A percentile compares a stretch with the other conserved stretches of the same genome.
Conservation (phyloP, 2,113 vertebrate species). For the Salvelinus sp. region DNA sequence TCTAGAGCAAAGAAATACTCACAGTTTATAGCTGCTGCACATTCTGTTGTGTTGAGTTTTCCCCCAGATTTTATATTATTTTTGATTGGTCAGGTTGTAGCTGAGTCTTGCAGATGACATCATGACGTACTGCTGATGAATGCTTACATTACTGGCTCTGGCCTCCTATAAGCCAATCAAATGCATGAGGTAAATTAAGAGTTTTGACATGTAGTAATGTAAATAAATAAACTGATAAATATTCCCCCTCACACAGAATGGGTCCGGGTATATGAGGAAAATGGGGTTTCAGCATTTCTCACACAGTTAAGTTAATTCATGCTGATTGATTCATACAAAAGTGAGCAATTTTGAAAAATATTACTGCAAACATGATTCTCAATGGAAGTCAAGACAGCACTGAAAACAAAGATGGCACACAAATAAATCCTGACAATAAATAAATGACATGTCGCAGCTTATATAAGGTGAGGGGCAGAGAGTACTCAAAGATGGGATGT, state of each 20-base stretch:
- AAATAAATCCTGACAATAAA: slow-evolving; percentile 27
- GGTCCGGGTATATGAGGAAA: slow-evolving; percentile 36
- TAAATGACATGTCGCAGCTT: slow-evolving; percentile 31
- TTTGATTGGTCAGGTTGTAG: slow-evolving; percentile 61
- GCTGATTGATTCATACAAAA: slow-evolving; percentile 39
- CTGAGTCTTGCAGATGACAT: slow-evolving; percentile 58
- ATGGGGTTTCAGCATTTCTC: slow-evolving; percentile 51
- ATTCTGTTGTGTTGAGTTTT: slow-evolving; percentile 20
- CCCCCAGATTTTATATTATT: slow-evolving; percentile 50
- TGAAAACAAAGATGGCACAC: slow-evolving; percentile 35
- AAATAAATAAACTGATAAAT: slow-evolving; percentile 64
- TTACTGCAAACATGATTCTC: slow-evolving; percentile 27
- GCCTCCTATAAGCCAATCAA: slow-evolving; percentile 53
- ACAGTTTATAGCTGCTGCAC: slow-evolving; percentile 28
- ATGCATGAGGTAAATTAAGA: slow-evolving; percentile 59
- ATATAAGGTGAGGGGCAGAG: slow-evolving; percentile 34
- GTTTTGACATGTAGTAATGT: slow-evolving; percentile 53
- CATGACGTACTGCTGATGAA: slow-evolving; percentile 41
- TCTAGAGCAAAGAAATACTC: slow-evolving; percentile 33
- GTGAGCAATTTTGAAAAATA: slow-evolving; percentile 39
- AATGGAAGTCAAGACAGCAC: slow-evolving; percentile 27
- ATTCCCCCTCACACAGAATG: slow-evolving; percentile 43
- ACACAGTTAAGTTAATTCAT: slow-evolving; percentile 35
- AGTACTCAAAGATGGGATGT: slow-evolving; percentile 39
- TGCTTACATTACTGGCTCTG: slow-evolving; percentile 43